Conservation (phyloP, 2,888 invertebrate genomes). For the Byasa hedistus region DNA sequence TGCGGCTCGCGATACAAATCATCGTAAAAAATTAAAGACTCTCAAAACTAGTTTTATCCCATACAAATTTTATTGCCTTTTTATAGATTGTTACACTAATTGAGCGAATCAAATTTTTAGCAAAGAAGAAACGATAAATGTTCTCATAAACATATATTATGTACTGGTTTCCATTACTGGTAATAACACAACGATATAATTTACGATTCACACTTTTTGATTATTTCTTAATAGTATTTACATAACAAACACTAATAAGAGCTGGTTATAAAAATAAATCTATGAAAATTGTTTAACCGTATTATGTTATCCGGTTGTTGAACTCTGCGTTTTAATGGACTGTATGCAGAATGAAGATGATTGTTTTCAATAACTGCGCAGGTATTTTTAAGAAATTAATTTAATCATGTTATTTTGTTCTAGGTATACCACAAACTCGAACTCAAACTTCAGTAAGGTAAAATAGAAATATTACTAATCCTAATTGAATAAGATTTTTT, state of each 20-base stretch:
- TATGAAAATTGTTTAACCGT: background rate
- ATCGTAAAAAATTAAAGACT: background rate
- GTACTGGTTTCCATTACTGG: background rate
- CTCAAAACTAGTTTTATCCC: background rate
- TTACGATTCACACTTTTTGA: background rate
- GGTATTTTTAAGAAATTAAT: too few species aligned
- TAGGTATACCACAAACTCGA: too few species aligned
- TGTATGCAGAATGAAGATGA: background rate
- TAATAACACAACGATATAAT: background rate
- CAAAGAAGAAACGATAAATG: background rate
- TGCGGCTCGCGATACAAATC: slow-evolving; percentile 4
- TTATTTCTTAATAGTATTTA: background rate
- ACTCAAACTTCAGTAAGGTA: too few species aligned
- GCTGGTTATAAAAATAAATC: background rate
- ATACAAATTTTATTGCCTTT: background rate
- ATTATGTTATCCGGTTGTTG: slow-evolving; percentile 2
- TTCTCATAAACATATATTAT: background rate
- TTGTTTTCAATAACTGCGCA: background rate
- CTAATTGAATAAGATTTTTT: too few species aligned
- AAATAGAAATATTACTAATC: too few species aligned
- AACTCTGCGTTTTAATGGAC: slow-evolving; percentile 3
- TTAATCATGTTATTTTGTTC: too few species aligned
- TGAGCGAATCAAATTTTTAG: background rate
- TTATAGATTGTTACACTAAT: background rate
- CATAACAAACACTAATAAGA: background rate